Conservation (phyloP, 1,140 invertebrate genomes). For the Zaprionus inermis region DNA sequence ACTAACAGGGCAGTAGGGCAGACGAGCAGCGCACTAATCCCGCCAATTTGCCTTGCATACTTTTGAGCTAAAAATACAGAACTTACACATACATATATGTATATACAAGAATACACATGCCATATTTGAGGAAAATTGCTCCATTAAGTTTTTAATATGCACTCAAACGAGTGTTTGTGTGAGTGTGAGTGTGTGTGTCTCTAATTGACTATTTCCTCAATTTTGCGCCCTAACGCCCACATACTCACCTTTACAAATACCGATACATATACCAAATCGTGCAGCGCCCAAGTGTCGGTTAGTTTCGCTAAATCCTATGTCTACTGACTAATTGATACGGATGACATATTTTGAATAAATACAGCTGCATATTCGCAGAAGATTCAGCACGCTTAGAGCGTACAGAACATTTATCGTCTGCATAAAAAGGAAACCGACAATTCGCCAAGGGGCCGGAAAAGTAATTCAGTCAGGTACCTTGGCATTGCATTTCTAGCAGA, state of each 20-base stretch:
- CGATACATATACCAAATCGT: background rate
- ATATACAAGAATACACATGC: background rate
- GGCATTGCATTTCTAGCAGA: conserved; percentile 42
- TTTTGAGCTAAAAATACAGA: conserved; percentile 13
- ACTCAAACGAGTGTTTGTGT: conserved; percentile 13
- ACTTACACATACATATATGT: background rate
- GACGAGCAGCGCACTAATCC: background rate
- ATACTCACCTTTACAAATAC: conserved; percentile 2
- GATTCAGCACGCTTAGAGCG: background rate
- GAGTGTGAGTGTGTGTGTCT: conserved; percentile 4
- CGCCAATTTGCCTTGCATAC: conserved; percentile 11
- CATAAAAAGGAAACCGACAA: conserved; percentile 35
- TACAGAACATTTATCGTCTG: conserved; percentile 18
- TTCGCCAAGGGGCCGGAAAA: conserved; percentile 52
- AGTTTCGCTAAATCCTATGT: conserved; percentile 3
- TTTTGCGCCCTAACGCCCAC: conserved; percentile 21
- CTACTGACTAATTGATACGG: conserved; percentile 25
- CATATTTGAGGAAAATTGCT: conserved; percentile 33
- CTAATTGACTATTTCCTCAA: conserved; percentile 58
- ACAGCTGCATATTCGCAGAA: conserved; percentile 5
- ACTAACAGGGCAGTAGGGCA: background rate
- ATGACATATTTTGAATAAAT: conserved; percentile 1
- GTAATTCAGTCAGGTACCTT: conserved; percentile 53
- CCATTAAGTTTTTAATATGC: conserved; percentile 49
- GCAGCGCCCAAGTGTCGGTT: conserved; percentile 2